These are phyloP conservation scores for Tylochromis polylepis DNA, from an alignment of 2,113 vertebrate species.

Conservation along the genomic window DNA sequence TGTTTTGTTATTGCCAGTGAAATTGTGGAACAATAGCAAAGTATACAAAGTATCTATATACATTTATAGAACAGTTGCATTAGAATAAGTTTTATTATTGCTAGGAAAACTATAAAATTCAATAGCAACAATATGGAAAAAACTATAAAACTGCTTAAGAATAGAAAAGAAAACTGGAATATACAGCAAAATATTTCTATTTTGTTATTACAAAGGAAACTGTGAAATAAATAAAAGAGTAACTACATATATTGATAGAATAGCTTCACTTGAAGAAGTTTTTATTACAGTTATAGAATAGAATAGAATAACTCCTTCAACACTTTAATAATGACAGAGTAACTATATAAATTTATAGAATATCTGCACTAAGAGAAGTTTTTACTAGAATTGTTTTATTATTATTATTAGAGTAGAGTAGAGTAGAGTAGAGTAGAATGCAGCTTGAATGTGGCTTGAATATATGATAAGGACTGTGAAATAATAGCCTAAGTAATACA, in stretches of 20 bases:
- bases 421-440: background rate
- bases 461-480: too few species aligned
- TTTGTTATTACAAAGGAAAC: background rate
- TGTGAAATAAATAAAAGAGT: background rate
- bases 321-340: background rate
- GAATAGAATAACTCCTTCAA: too few species aligned
- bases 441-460: too few species aligned
- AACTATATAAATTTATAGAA: background rate
- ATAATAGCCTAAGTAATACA: too few species aligned
- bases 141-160: background rate
- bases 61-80: background rate
- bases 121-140: background rate
- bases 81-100: background rate
- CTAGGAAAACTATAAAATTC: background rate
- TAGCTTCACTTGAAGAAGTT: background rate
- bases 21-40: background rate
- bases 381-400: background rate
- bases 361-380: background rate
- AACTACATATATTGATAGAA: background rate
- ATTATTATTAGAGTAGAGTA: background rate
- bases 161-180: background rate
- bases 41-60: background rate
- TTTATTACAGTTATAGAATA: background rate
- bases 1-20: background rate
- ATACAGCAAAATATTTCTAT: background rate